Conservation (phyloP, 2,113 vertebrate genomes). For the Scopus umbretta region DNA sequence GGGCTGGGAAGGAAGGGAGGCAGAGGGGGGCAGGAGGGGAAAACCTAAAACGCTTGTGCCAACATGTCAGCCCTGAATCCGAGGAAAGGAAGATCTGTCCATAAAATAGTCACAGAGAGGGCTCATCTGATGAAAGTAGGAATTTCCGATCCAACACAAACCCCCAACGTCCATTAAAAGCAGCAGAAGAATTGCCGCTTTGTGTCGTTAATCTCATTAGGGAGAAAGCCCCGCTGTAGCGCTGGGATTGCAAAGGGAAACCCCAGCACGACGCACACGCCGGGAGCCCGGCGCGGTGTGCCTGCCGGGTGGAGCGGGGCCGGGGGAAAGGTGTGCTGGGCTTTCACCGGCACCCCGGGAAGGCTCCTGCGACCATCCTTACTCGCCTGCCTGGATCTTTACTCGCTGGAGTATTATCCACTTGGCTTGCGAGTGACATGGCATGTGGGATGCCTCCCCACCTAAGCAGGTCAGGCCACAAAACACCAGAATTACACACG, state of each 20-base stretch:
- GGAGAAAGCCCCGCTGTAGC: background rate
- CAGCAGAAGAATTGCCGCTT: background rate
- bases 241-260: background rate
- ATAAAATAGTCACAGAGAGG: background rate
- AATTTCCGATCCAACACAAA: slow-evolving; percentile 35
- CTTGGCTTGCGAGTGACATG: background rate
- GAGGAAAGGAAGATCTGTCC: background rate
- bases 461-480: background rate
- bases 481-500: background rate
- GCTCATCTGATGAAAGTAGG: background rate
- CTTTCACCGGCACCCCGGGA: background rate
- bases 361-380: no score
- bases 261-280: background rate
- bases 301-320: background rate
- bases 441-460: background rate
- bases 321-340: background rate
- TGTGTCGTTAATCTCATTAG: slow-evolving; percentile 28
- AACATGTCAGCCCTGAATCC: background rate
- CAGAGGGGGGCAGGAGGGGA: rapidly evolving
- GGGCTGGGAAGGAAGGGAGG: background rate
- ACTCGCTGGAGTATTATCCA: rapidly evolving
- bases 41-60: background rate
- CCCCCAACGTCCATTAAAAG: slow-evolving; percentile 9
- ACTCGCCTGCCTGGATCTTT: background rate
- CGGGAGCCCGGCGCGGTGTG: background rate